Evolutionary conservation across 1,140 invertebrate genomes (phyloP).

Genomic region (Neelides sp.): DNA sequence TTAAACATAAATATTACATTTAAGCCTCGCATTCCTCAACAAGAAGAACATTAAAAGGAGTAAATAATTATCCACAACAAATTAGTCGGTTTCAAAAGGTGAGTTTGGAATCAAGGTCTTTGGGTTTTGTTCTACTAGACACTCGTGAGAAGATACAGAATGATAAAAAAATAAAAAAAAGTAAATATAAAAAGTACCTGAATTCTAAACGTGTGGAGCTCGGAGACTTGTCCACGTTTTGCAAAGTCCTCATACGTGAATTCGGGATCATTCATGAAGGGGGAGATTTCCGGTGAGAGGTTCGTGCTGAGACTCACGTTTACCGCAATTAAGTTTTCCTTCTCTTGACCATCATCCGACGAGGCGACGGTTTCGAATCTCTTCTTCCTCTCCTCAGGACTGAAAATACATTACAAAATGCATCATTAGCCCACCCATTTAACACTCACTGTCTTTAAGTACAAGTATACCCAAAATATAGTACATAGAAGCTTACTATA

Average conservation of each 20-base stretch:
- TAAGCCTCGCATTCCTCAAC: no score
- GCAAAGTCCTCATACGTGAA: conserved; percentile 75
- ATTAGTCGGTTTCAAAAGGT: background rate
- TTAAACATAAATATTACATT: no score
- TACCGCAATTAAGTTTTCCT: conserved; percentile 21
- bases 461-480: no score
- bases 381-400: conserved; percentile 29
- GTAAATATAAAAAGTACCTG: conserved; percentile 40
- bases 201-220: conserved; percentile 67
- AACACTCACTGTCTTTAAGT: no score
- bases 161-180: conserved; percentile 1
- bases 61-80: no score
- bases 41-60: no score
- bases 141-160: background rate
- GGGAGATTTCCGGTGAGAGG: conserved; percentile 49
- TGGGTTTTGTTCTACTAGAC: background rate
- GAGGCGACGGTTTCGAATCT: conserved; percentile 28
- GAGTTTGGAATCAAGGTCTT: background rate
- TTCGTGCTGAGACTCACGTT: conserved; percentile 27
- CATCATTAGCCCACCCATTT: background rate
- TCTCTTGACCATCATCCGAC: conserved; percentile 26
- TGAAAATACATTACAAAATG: conserved; percentile 8
- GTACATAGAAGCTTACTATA: no score
- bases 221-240: conserved; percentile 49
- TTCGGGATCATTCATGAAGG: conserved; percentile 59